Conservation (phyloP, 2,888 invertebrate species). For the Macrosoma leucophasiata region DNA sequence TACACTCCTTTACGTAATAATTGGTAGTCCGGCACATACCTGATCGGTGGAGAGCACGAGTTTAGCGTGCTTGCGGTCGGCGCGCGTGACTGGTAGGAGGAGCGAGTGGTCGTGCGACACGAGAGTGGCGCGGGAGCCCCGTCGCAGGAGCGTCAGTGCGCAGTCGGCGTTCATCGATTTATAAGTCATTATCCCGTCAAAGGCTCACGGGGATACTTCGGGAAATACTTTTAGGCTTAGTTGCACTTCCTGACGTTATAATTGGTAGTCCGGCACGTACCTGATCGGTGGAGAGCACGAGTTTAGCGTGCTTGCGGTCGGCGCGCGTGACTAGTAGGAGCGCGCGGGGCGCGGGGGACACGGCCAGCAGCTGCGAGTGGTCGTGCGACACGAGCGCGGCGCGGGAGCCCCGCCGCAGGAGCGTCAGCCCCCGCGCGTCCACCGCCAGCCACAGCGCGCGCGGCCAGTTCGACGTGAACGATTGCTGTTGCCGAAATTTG, state of each 20-base stretch:
- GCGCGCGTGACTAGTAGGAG: conserved; percentile 95
- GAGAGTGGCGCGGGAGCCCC: conserved; percentile 89
- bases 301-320: conserved; percentile 94
- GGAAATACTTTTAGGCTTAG: too few species aligned
- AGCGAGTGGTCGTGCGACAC: conserved; percentile 95
- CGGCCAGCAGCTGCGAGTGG: conserved; percentile 91
- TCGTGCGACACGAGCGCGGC: conserved; percentile 94
- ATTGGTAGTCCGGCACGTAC: too few species aligned
- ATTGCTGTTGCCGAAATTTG: conserved; percentile 83
- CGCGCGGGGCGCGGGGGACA: conserved; percentile 93
- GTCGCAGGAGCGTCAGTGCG: conserved; percentile 92
- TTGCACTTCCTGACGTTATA: too few species aligned
- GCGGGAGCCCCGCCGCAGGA: conserved; percentile 91
- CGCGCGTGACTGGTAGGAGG: conserved; percentile 94
- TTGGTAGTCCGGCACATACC: too few species aligned
- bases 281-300: conserved; percentile 94
- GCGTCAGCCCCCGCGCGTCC: conserved; percentile 92
- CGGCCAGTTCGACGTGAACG: conserved; percentile 97
- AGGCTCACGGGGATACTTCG: too few species aligned
- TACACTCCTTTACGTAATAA: too few species aligned
- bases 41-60: conserved; percentile 95
- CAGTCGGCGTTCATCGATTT: conserved; percentile 94
- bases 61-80: conserved; percentile 93
- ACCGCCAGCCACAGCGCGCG: conserved; percentile 94
- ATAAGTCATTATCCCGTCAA: too few species aligned